A percentile compares a stretch with the other conserved stretches of the same genome.
Conservation (phyloP, 2,888 invertebrate species). For the Eupithecia centaureata region DNA sequence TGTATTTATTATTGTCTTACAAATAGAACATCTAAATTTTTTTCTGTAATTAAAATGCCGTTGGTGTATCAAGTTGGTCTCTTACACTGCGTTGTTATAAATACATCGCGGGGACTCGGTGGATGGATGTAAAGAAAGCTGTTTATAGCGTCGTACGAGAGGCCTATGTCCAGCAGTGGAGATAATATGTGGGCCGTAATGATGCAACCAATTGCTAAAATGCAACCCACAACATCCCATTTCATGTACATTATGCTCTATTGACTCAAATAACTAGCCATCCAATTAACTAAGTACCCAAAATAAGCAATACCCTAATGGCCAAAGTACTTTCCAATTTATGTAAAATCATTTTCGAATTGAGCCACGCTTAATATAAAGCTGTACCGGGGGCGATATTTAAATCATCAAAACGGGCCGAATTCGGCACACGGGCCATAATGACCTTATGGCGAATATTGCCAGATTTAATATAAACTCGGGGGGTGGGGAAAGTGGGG, state of each 20-base stretch:
- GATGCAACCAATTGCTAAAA: neutral
- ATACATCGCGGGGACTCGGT: too few species aligned
- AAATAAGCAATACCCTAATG: neutral
- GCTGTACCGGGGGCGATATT: conserved; percentile 29
- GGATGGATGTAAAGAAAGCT: too few species aligned
- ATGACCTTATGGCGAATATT: conserved; percentile 49
- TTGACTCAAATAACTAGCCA: neutral
- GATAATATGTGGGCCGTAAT: neutral
- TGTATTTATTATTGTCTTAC: too few species aligned
- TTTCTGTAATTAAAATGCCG: too few species aligned
- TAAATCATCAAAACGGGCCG: conserved; percentile 31
- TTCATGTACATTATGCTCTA: neutral
- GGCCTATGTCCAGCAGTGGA: neutral
- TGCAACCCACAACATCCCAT: neutral
- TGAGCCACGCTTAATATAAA: conserved; percentile 13
- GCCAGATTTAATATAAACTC: conserved; percentile 60
- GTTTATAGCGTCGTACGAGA: neutral
- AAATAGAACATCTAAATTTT: too few species aligned
- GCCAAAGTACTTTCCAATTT: conserved; percentile 11
- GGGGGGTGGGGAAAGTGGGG: conserved; percentile 47
- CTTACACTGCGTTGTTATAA: too few species aligned
- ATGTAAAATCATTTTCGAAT: conserved; percentile 21
- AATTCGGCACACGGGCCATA: conserved; percentile 1
- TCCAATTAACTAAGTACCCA: neutral
- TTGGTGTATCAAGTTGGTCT: too few species aligned